Evolutionary conservation across 2,888 invertebrate genomes (phyloP), one percentile per base, ranked within the genome.

Genomic region (Andrena trimmerana): DNA sequence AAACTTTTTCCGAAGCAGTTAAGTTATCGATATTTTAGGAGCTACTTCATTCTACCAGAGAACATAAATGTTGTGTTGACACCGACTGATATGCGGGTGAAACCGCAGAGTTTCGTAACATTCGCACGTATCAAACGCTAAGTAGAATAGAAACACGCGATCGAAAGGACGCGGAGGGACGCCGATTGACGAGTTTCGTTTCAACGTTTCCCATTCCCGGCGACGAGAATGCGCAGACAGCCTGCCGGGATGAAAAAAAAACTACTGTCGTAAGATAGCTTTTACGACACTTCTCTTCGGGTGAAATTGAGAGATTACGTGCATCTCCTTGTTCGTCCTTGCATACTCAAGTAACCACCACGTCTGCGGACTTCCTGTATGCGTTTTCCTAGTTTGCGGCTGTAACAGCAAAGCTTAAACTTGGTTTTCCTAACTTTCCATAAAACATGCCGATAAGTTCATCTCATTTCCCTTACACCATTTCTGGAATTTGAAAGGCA

Each of bases 301-400:
- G 84, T 83, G 79, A 88, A 86, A 88, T 87, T 87, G 81, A 88
- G 79, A 88, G 86, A 88, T 88, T 88, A 88, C 86, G 77, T 87
- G 78, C 84, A 81, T 85, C 83, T 87, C 84, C 86, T 84, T 87
- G 86, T 88, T 87, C 81, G 86, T 81, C 79, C 62, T 82, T 79
- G 86, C 62, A 48, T 71, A 42, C 52, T 63, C 54, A 63, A 68
- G 24, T 74, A 62, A 50, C 33, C n/a, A 50, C 60, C 48, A 57
- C 31, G 54, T 65, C 67, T 67, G 24, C 60, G 29, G 57, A 72
- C 76, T 87, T 86, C 78, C 86, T 86, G 76, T 33, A 85, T 59
- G 50, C 31, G 60, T 20, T 82, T 70, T 70, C 65, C 68, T 68
- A 27, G 33, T 20, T 57, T 63, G 57, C 59, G 52, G 69, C 65